Percentiles rank a stretch among this genome's conserved stretches.
phyloP scores from a whole-genome alignment of 2,113 vertebrate species.

The Ictidomys tridecemlineatus region DNA sequence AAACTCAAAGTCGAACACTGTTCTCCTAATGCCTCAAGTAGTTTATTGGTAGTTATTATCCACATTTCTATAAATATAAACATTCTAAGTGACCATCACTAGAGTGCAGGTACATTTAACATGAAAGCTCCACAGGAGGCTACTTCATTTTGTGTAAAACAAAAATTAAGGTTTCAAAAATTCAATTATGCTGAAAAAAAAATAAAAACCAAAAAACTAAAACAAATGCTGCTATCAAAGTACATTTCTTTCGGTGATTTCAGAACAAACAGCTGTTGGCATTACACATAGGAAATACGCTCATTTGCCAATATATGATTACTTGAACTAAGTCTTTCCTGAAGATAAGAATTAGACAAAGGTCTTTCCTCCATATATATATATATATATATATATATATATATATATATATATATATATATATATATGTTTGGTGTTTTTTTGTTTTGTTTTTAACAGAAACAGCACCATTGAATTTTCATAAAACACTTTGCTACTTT shows the following conservation, averaged over 20 bases:
- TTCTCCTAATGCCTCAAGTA: constrained; percentile 82
- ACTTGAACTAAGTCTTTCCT: constrained; percentile 70
- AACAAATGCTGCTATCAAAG: constrained; percentile 84
- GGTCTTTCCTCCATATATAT: constrained; percentile 68
- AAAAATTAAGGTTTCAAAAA: constrained; percentile 81
- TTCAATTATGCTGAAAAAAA: constrained; percentile 66
- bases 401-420: too few relatives aligned
- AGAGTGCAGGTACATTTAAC: constrained; percentile 88
- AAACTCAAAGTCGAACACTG: constrained; percentile 81
- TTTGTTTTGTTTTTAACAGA: constrained; percentile 74
- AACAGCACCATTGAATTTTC: constrained; percentile 86
- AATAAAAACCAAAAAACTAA: constrained; percentile 41
- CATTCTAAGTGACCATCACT: constrained; percentile 89
- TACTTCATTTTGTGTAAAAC: constrained; percentile 80
- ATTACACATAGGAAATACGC: constrained; percentile 75
- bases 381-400: too few relatives aligned
- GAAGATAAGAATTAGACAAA: constrained; percentile 72
- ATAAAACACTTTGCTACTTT: constrained; percentile 84
- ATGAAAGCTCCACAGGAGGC: constrained; percentile 87
- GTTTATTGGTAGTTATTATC: constrained; percentile 89
- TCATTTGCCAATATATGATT: constrained; percentile 76
- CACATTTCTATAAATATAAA: constrained; percentile 91
- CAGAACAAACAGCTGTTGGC: constrained; percentile 82
- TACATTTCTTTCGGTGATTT: constrained; percentile 87
- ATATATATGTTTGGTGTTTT: not conserved